A percentile compares a stretch with the other conserved stretches of the same genome.
These are phyloP conservation scores for Sternotherus odoratus DNA, from an alignment of 2,797 vertebrate genomes.

Conservation along the genomic window DNA sequence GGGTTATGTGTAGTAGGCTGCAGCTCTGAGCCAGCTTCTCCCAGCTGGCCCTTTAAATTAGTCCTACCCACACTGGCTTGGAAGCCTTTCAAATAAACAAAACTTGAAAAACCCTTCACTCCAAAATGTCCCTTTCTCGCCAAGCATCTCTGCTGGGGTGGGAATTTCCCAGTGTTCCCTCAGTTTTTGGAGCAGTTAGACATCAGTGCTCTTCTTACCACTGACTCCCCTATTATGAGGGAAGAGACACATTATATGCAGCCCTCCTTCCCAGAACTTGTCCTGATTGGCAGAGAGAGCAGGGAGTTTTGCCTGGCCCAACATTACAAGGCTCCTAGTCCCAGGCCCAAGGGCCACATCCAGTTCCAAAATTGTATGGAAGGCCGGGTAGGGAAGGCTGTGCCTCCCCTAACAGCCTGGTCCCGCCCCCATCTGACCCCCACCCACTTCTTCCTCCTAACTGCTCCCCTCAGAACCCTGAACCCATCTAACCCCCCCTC, in stretches of 20 bases:
- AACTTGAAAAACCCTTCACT: background rate
- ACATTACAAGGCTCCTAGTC: background rate
- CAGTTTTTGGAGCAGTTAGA: background rate
- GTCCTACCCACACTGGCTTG: background rate
- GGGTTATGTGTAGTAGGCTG: background rate
- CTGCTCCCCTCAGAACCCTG: no score
- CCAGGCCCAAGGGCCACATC: background rate
- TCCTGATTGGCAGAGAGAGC: background rate
- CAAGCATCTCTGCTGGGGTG: background rate
- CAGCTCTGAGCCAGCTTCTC: background rate
- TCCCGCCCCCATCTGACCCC: no score
- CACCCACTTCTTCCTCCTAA: no score
- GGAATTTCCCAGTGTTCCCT: background rate
- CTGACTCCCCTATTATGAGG: background rate
- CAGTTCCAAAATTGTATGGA: no score
- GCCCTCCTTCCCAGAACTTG: background rate
- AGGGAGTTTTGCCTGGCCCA: background rate
- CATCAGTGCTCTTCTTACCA: background rate
- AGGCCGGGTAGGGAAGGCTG: no score
- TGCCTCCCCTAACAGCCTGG: no score
- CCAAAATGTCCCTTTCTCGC: background rate
- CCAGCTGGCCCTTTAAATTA: background rate
- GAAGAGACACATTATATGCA: background rate
- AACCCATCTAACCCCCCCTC: no score
- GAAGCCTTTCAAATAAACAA: background rate